Evolutionary conservation across 2,888 invertebrate genomes (phyloP), one percentile per base, ranked within the genome.

Genomic region (Cataglyphis cursor): DNA sequence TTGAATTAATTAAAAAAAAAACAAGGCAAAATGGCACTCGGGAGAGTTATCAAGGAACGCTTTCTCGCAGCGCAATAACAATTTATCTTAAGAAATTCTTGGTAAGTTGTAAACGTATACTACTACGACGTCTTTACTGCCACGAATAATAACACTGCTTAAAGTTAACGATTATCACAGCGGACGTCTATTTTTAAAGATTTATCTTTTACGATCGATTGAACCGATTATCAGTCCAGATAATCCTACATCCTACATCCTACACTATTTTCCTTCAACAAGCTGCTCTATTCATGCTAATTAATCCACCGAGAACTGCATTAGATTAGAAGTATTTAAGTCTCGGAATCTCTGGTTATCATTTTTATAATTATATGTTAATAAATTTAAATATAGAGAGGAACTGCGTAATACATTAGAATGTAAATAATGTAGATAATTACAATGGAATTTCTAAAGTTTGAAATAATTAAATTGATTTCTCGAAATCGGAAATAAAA

Each of bases 141-240:
- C 31, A 61, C 62, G 62, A n/a, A 62, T 44, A 31, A 62, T 74
- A 74, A 74, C 62, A 12, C 21, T 62, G 31, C 21, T 51, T 35
- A 41, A 64, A 51, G 24, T 64, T 75, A 75, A 75, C 24, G 75
- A 64, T 38, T 72, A 44, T 64, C 35, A 61, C n/a, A 35, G 31
- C 28, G 75, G n/a, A 64, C 24, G 48, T 18, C 31, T 21, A 35
- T 51, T 75, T 51, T 75, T 48, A 75, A 75, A 6, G 51, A 75
- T 75, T 75, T 31, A 73, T 59, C 41, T 59, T 41, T 41, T 48
- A 51, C 51, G 59, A 73, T 35, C 48, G 48, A n/a, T 35, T 38
- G n/a, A 59, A 35, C 54, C 12, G 44, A 75, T 75, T 75, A 75
- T 61, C 38, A 31, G 12, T 3, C 48, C 8, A n/a, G 41, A 44